These are phyloP conservation scores for Sandelia bainsii DNA, from an alignment of 2,797 vertebrate species.

Conservation along the genomic window DNA sequence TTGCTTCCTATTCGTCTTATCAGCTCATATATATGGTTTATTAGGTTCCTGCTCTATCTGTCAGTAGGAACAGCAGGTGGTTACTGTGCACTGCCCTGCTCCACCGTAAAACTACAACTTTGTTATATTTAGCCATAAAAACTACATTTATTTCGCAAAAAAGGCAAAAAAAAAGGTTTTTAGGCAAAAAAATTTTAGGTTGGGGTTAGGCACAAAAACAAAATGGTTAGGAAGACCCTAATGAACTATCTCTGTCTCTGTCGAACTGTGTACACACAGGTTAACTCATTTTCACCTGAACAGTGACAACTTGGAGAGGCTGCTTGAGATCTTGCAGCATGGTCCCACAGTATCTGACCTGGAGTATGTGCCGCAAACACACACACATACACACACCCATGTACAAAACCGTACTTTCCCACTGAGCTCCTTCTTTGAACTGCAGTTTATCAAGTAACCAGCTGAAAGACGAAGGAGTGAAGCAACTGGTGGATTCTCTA, in stretches of 20 bases:
- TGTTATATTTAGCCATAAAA: no score
- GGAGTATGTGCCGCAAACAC: conserved; percentile 81
- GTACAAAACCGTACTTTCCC: background rate
- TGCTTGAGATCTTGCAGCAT: conserved; percentile 80
- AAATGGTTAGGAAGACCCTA: no score
- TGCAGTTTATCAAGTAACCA: conserved; percentile 88
- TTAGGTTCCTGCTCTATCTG: no score
- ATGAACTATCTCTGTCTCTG: background rate
- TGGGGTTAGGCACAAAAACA: no score
- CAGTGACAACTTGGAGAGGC: conserved; percentile 64
- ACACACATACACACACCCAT: background rate
- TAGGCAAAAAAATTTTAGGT: no score
- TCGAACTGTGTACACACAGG: conserved; percentile 65
- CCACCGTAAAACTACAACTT: no score
- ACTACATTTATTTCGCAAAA: no score
- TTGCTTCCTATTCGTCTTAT: no score
- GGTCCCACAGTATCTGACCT: conserved; percentile 80
- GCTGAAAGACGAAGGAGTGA: conserved; percentile 84
- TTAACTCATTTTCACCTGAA: conserved; percentile 81
- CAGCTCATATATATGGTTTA: no score
- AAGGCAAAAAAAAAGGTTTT: no score
- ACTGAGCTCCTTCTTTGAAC: conserved; percentile 2
- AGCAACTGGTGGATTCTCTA: conserved; percentile 78
- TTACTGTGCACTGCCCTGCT: no score
- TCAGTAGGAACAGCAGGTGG: no score